Evolutionary conservation across 2,113 vertebrate species (phyloP), one percentile per base, ranked within the genome.

Genomic region (Epinephelus moara): DNA sequence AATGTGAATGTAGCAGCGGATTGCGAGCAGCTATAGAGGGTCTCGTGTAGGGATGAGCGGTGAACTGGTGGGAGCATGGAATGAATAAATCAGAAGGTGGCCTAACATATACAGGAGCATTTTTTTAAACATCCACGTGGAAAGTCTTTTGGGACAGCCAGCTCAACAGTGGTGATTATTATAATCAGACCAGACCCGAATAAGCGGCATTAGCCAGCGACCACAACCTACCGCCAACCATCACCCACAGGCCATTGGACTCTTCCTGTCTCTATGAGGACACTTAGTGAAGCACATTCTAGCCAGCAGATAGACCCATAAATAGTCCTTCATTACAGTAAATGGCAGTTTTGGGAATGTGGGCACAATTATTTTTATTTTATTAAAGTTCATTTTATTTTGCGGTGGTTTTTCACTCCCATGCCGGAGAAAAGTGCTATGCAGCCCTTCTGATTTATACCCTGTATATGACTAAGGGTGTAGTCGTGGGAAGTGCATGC

Each of bases 401-500:
- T 42, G 60, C n/a, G 15, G 47, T 64, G 40, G 59, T 70, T 73
- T 84, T 82, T 86, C 60, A 76, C 69, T 61, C 64, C 42, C 55
- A 6, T 30, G 63, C 62, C 52, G 18, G 42, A 74, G 27, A 70
- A 80, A 83, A 75, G 42, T 73, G 80, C 81, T 14, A 47, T 30
- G 21, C 76, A 70, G 72, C 81, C 55, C 45, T 56, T 84, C 27
- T 93, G 91, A 92, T 94, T 93, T 92, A 92, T 88, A 40, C 78
- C 83, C 69, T 21, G 62, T 30, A 30, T 80, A 67, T 87, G 88
- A 82, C 82, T 74, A 59, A 85, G 71, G 81, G 78, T 78, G 82
- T 69, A 49, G 83, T 71, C 59, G 64, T 88, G 87, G 84, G 80
- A 91, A 91, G 90, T 85, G 88, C 79, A 73, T 78, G 78, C 86